These are phyloP conservation scores for Coturnix japonica DNA, from an alignment of 2,113 vertebrate genomes.

Conservation along the genomic window DNA sequence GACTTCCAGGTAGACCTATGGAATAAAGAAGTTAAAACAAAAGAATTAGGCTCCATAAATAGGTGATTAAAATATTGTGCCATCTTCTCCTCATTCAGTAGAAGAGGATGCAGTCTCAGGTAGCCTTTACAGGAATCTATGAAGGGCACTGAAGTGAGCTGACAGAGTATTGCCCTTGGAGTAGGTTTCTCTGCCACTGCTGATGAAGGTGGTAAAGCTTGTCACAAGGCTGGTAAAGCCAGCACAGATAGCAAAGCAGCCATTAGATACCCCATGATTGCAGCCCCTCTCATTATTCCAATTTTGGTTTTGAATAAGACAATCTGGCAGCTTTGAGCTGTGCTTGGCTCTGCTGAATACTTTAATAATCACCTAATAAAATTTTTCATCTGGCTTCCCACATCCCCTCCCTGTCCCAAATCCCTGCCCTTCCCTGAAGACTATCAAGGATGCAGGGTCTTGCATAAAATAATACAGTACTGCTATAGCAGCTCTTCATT, in stretches of 20 bases:
- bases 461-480: background rate
- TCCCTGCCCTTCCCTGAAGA: background rate
- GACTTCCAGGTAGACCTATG: background rate
- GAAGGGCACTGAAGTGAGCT: background rate
- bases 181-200: background rate
- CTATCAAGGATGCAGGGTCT: background rate
- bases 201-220: background rate
- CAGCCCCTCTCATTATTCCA: conserved; percentile 50
- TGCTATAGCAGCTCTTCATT: background rate
- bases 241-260: background rate
- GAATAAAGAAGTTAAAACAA: background rate
- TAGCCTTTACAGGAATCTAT: background rate
- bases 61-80: background rate
- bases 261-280: background rate
- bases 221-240: no score
- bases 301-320: conserved; percentile 43
- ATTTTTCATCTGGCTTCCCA: conserved; percentile 60
- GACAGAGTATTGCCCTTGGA: accelerated
- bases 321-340: conserved; percentile 19
- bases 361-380: conserved; percentile 75
- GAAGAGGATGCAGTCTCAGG: background rate
- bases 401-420: conserved; percentile 6
- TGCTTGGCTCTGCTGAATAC: conserved; percentile 32
- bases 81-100: background rate
- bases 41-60: background rate